Evolutionary conservation across 2,888 invertebrate species (phyloP).

Genomic region (Flabesymbios commensalis): DNA sequence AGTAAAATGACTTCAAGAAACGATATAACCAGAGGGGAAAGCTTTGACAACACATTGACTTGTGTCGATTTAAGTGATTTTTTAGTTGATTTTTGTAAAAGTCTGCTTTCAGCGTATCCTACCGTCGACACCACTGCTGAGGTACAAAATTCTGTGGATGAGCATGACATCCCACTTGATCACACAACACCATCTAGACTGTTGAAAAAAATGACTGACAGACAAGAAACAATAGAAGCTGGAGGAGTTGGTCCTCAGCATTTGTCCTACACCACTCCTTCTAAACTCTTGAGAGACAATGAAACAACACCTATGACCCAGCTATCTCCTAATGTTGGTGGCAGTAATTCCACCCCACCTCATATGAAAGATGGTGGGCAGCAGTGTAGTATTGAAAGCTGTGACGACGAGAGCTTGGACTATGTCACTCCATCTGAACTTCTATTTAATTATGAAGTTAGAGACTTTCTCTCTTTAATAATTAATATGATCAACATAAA

Average conservation of each 20-base stretch:
- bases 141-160: background rate
- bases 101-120: background rate
- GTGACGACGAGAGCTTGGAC: no score
- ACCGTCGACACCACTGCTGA: background rate
- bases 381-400: no score
- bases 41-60: background rate
- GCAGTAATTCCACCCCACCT: no score
- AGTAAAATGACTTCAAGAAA: no score
- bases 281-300: background rate
- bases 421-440: no score
- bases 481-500: no score
- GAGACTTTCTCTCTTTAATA: no score
- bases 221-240: background rate
- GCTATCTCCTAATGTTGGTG: no score
- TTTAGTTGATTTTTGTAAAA: background rate
- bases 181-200: background rate
- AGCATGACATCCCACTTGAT: background rate
- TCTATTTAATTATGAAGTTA: no score
- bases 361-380: no score
- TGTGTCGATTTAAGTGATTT: background rate
- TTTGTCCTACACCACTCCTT: background rate
- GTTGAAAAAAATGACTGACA: background rate
- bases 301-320: background rate
- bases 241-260: background rate
- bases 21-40: no score